phyloP scores from a whole-genome alignment of 30 jellyfish, hydroid and myxozoan genomes.

The Rhopilema esculentum region DNA sequence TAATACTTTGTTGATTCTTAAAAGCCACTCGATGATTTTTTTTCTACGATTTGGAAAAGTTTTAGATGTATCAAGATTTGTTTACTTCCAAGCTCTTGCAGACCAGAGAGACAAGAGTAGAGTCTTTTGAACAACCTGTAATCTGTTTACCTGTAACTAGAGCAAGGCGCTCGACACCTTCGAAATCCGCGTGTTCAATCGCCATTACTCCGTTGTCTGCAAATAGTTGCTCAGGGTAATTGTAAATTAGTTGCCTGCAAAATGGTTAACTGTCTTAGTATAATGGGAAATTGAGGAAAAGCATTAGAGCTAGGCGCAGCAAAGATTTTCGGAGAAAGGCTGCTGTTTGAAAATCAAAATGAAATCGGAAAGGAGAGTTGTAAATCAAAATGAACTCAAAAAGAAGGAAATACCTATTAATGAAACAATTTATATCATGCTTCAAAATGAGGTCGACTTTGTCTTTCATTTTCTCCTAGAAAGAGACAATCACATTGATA shows the following conservation, averaged over 20 bases:
- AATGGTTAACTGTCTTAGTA: background rate
- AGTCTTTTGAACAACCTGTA: too few relatives aligned
- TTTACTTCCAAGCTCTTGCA: background rate
- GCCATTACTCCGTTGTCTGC: conserved; percentile 99
- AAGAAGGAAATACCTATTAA: conserved; percentile 78
- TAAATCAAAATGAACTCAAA: background rate
- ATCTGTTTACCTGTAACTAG: conserved; percentile 95
- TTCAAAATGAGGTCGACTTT: conserved; percentile 89
- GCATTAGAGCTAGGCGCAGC: background rate
- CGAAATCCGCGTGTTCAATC: conserved; percentile 99
- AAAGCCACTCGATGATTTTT: too few relatives aligned
- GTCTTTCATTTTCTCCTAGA: conserved; percentile 95
- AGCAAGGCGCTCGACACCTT: conserved; percentile 97
- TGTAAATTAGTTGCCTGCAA: conserved; percentile 90
- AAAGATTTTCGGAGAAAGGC: too few relatives aligned
- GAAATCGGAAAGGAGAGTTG: background rate
- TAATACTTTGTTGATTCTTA: too few relatives aligned
- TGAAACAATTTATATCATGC: conserved; percentile 89
- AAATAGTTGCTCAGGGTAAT: conserved; percentile 96
- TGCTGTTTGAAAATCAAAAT: background rate
- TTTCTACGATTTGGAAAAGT: too few relatives aligned
- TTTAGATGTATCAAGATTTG: too few relatives aligned
- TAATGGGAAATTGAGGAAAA: background rate
- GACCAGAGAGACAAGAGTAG: background rate
- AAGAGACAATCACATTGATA: too few relatives aligned